Percentiles rank a stretch among this genome's conserved stretches.
phyloP scores from a whole-genome alignment of 2,797 vertebrate genomes.

The Melanogrammus aeglefinus region DNA sequence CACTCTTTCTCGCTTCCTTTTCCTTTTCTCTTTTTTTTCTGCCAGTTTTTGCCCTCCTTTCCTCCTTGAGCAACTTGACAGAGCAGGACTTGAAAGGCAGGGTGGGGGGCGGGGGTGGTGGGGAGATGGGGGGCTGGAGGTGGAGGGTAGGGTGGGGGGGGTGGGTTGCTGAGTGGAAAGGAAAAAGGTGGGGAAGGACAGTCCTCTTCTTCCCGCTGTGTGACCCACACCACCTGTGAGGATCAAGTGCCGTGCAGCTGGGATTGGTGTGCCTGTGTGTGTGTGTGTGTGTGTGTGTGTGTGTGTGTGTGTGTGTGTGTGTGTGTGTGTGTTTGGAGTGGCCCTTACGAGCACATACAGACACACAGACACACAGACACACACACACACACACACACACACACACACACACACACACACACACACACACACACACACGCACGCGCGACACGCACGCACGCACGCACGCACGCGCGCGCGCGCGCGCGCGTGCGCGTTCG shows the following conservation, averaged over 20 bases:
- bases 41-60: not conserved
- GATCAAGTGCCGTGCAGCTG: conserved; percentile 62
- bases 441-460: no score
- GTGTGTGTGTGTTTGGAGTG: conserved; percentile 53
- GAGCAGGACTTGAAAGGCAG: conserved; percentile 69
- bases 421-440: no score
- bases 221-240: conserved; percentile 66
- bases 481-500: no score
- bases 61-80: conserved; percentile 67
- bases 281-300: not conserved
- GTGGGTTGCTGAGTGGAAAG: conserved; percentile 28
- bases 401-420: not conserved
- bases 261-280: conserved; percentile 34
- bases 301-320: not conserved
- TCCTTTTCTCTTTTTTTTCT: no score
- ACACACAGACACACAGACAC: no score
- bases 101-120: no score
- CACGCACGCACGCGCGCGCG: no score
- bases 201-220: conserved; percentile 33
- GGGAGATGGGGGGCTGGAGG: conserved; percentile 41
- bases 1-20: conserved; percentile 46
- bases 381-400: no score
- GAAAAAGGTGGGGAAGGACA: not conserved
- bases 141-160: conserved; percentile 47
- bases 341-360: conserved; percentile 31